phyloP scores from a whole-genome alignment of 1,140 invertebrate species.

The Platyura marginata region DNA sequence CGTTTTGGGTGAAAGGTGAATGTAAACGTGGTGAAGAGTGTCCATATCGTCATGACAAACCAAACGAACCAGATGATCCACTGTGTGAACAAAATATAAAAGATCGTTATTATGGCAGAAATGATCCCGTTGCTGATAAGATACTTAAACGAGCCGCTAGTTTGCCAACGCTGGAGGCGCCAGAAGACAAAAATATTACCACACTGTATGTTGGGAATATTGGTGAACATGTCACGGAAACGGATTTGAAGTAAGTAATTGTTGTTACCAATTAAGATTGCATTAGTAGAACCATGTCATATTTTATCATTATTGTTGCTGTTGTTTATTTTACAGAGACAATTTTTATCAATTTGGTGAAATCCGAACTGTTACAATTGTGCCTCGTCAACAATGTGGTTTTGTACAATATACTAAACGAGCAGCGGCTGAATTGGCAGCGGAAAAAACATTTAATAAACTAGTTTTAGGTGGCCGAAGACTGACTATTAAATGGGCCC shows the following conservation, averaged over 20 bases:
- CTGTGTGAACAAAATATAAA: constrained; percentile 98
- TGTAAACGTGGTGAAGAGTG: constrained; percentile 98
- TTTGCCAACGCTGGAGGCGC: constrained; percentile 86
- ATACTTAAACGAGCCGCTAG: constrained; percentile 81
- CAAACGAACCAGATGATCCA: constrained; percentile 98
- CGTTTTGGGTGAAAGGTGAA: constrained; percentile 99
- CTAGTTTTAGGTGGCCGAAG: constrained; percentile 71
- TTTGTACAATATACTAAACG: constrained; percentile 94
- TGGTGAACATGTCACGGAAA: constrained; percentile 73
- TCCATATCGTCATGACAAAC: constrained; percentile 97
- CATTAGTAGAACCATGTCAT: too few relatives aligned
- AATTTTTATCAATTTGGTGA: constrained; percentile 98
- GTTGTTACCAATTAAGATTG: constrained; percentile 27
- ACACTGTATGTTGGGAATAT: constrained; percentile 93
- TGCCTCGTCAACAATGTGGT: constrained; percentile 87
- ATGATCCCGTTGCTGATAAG: constrained; percentile 98
- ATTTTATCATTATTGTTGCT: not conserved
- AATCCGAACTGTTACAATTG: constrained; percentile 81
- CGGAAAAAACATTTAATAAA: constrained; percentile 94
- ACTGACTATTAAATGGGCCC: constrained; percentile 93
- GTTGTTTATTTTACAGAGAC: constrained; percentile 5
- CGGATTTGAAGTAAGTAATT: constrained; percentile 40
- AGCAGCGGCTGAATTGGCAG: constrained; percentile 75
- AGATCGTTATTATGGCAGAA: constrained; percentile 94
- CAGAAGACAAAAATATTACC: constrained; percentile 91